Evolutionary conservation across 2,888 invertebrate genomes (phyloP).

Genomic region (Agrotis clavis): DNA sequence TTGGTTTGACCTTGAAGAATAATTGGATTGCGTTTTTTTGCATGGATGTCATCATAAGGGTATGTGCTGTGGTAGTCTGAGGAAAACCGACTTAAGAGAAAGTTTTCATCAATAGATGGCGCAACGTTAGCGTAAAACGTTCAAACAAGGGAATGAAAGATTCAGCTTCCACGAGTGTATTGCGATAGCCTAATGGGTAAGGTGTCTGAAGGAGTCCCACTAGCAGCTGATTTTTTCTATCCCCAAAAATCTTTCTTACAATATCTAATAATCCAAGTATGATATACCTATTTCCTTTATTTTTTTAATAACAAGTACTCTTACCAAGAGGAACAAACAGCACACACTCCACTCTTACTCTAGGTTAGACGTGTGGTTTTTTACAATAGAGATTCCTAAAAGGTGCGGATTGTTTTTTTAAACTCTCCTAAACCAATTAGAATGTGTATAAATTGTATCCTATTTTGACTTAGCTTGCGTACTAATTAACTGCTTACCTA

Average conservation of each 20-base stretch:
- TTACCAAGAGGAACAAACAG: too few relatives aligned
- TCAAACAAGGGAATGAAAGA: too few relatives aligned
- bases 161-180: too few relatives aligned
- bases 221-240: too few relatives aligned
- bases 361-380: not conserved
- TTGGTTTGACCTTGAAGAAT: constrained; percentile 27
- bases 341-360: too few relatives aligned
- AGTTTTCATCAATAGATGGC: not conserved
- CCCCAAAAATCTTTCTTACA: too few relatives aligned
- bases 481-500: not conserved
- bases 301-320: too few relatives aligned
- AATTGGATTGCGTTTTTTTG: not conserved
- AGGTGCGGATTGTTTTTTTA: not conserved
- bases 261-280: too few relatives aligned
- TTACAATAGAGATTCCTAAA: not conserved
- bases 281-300: too few relatives aligned
- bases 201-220: too few relatives aligned
- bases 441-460: not conserved
- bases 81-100: not conserved
- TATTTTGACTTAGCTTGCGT: not conserved
- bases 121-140: too few relatives aligned
- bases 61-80: not conserved
- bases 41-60: not conserved
- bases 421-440: not conserved
- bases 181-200: too few relatives aligned